These are phyloP conservation scores for Dichetophora obliterata DNA, from an alignment of 2,888 invertebrate genomes.

Conservation along the genomic window DNA sequence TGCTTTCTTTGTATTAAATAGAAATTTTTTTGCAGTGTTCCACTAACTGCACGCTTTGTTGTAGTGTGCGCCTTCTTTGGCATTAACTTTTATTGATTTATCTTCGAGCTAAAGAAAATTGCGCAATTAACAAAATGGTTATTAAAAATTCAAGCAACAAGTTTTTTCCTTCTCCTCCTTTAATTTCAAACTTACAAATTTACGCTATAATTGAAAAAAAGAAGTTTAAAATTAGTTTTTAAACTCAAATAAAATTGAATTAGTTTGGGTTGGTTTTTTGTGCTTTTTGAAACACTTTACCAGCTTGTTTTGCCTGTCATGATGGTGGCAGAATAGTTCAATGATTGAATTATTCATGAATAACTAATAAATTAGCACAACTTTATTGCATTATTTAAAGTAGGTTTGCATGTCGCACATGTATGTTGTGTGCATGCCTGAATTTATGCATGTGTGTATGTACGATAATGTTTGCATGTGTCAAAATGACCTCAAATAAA, in stretches of 20 bases:
- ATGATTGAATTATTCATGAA: background rate
- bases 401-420: background rate
- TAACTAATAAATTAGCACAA: background rate
- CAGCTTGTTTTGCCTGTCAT: background rate
- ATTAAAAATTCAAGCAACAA: conserved; percentile 29
- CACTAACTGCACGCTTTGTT: background rate
- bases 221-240: conserved; percentile 31
- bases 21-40: no score
- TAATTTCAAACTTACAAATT: conserved; percentile 6
- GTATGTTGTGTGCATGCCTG: background rate
- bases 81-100: conserved; percentile 23
- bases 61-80: background rate
- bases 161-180: background rate
- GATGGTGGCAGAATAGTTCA: background rate
- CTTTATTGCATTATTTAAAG: background rate
- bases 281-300: background rate
- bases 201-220: background rate
- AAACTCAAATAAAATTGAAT: background rate
- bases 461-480: background rate
- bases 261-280: conserved; percentile 15
- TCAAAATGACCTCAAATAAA: background rate
- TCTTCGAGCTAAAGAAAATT: conserved; percentile 17
- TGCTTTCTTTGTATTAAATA: no score
- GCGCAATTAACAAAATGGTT: conserved; percentile 31
- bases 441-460: background rate